Evolutionary conservation across 2,797 vertebrate genomes (phyloP).

Genomic region (Spinus olivaceus): DNA sequence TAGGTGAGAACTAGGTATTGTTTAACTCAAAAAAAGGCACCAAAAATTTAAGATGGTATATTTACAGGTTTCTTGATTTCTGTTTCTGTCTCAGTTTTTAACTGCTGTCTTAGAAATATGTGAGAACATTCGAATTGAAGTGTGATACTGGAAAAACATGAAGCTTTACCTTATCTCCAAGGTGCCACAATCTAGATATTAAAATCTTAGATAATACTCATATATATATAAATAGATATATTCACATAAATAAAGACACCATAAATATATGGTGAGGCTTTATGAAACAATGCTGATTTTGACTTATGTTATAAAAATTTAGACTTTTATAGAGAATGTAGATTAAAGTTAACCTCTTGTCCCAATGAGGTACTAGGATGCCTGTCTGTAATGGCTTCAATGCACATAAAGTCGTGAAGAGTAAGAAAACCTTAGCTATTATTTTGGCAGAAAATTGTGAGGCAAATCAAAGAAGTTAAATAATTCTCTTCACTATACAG

Average conservation of each 20-base stretch:
- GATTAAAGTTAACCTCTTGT: not conserved
- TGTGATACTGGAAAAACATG: not conserved
- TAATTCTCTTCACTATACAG: not conserved
- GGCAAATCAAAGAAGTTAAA: not conserved
- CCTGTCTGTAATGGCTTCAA: not conserved
- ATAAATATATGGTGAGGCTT: not conserved
- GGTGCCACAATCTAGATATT: not conserved
- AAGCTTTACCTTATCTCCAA: not conserved
- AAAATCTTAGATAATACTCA: not conserved
- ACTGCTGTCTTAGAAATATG: not conserved
- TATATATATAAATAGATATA: not conserved
- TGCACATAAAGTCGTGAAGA: not conserved
- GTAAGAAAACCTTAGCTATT: not conserved
- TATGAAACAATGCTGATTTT: not conserved
- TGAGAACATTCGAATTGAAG: not conserved
- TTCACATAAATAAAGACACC: not conserved
- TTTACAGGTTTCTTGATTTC: not conserved
- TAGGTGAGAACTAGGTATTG: not conserved
- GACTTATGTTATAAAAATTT: not conserved
- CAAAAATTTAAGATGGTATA: not conserved
- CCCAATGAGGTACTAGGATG: not conserved
- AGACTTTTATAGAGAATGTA: not conserved
- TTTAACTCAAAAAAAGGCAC: not conserved
- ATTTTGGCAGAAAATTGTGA: conserved; percentile 24
- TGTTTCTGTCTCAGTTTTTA: not conserved